Evolutionary conservation across 2,888 invertebrate species (phyloP).

Genomic region (Cephus rjabovi): DNA sequence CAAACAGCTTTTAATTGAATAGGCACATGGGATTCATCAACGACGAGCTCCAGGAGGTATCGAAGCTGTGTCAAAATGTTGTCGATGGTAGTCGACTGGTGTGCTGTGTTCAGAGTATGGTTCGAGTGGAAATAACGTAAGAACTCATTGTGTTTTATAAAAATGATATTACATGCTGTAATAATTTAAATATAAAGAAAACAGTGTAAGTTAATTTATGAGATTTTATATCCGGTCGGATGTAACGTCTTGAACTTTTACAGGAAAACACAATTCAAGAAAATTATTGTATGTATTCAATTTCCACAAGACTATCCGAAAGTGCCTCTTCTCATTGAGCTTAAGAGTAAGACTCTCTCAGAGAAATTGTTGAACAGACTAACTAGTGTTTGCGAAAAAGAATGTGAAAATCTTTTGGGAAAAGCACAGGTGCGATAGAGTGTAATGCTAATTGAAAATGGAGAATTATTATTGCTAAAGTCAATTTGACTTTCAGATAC

Average conservation of each 20-base stretch:
- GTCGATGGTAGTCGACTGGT: conserved; percentile 74
- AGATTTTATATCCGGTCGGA: neutral
- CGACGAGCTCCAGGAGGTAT: conserved; percentile 75
- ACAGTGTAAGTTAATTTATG: neutral
- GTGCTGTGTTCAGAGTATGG: conserved; percentile 75
- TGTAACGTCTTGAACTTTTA: conserved; percentile 13
- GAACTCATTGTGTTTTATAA: conserved; percentile 22
- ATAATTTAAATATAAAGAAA: neutral
- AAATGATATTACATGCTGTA: neutral
- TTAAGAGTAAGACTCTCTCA: conserved; percentile 78
- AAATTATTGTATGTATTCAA: conserved; percentile 74
- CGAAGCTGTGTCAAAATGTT: conserved; percentile 73
- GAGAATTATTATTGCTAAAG: conserved; percentile 6
- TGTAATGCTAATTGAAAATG: neutral
- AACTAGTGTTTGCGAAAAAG: conserved; percentile 73
- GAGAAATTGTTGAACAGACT: conserved; percentile 74
- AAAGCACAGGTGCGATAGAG: conserved; percentile 69
- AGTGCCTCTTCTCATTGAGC: conserved; percentile 72
- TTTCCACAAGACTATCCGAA: conserved; percentile 76
- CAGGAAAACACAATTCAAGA: conserved; percentile 73
- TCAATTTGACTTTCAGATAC: conserved; percentile 60
- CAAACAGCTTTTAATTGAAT: neutral
- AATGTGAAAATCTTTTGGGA: conserved; percentile 71
- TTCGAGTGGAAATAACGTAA: conserved; percentile 75
- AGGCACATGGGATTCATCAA: conserved; percentile 73